Evolutionary conservation across 2,113 vertebrate species (phyloP).

Genomic region (Empidonax traillii): DNA sequence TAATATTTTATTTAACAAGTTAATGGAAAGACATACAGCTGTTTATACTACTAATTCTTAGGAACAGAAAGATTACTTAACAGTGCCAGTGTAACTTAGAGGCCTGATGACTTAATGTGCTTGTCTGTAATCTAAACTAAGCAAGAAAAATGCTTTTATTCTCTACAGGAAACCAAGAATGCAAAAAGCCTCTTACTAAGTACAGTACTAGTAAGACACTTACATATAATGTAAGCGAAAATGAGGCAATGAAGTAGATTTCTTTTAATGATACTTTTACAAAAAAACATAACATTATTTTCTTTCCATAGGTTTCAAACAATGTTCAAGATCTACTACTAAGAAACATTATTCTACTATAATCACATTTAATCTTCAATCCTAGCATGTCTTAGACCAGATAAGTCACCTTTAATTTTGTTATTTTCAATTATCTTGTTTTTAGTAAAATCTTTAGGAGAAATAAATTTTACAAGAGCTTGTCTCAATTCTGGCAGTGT

Average conservation of each 20-base stretch:
- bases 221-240: constrained; percentile 57
- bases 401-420: constrained; percentile 10
- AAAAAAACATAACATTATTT: not conserved
- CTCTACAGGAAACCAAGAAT: constrained; percentile 40
- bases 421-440: not conserved
- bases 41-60: constrained; percentile 40
- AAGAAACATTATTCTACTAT: constrained; percentile 43
- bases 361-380: constrained; percentile 20
- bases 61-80: constrained; percentile 39
- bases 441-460: not conserved
- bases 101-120: not conserved
- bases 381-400: constrained; percentile 27
- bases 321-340: constrained; percentile 31
- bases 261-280: constrained; percentile 33
- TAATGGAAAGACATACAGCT: constrained; percentile 60
- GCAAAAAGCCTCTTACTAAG: constrained; percentile 30
- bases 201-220: constrained; percentile 36
- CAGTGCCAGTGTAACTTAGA: constrained; percentile 42
- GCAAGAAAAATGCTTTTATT: constrained; percentile 48
- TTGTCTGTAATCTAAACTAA: constrained; percentile 30
- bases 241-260: not conserved
- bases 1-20: constrained; percentile 67
- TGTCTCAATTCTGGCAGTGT: constrained; percentile 3
- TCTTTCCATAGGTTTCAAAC: constrained; percentile 52
- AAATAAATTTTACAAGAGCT: constrained; percentile 45